phyloP scores from a whole-genome alignment of 1,140 invertebrate species.

The Asbolus verrucosus region DNA sequence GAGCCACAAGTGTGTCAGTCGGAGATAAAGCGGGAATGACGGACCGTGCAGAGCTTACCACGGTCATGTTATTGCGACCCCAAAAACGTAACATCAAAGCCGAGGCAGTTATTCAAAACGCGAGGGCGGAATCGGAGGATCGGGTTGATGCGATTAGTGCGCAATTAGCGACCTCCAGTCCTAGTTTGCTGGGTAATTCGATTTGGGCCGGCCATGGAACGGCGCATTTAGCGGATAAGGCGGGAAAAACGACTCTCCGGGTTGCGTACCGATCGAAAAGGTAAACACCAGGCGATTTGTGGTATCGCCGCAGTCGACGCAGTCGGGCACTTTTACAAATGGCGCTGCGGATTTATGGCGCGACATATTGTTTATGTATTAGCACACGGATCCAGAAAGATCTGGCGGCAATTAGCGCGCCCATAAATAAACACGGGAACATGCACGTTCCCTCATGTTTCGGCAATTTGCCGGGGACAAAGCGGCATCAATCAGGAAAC shows the following conservation, averaged over 20 bases:
- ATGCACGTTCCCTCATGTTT: slow-evolving; percentile 3
- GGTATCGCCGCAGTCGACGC: slow-evolving; percentile 5
- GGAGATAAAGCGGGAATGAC: slow-evolving; percentile 1
- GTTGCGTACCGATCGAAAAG: no score
- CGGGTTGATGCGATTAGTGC: slow-evolving; percentile 3
- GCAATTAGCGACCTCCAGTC: not conserved
- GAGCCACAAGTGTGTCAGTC: not conserved
- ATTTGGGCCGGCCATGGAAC: no score
- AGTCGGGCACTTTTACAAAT: slow-evolving; percentile 22
- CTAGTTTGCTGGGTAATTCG: no score
- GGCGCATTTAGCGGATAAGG: no score
- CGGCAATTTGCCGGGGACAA: slow-evolving; percentile 13
- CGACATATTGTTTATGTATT: slow-evolving; percentile 26
- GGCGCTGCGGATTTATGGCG: slow-evolving; percentile 15
- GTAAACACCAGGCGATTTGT: no score
- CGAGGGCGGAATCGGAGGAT: not conserved
- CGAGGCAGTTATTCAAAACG: not conserved
- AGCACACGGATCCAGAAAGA: slow-evolving; percentile 3
- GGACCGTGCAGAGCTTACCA: not conserved
- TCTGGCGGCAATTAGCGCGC: slow-evolving; percentile 19
- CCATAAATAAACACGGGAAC: slow-evolving; percentile 2
- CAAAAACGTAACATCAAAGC: slow-evolving; percentile 12
- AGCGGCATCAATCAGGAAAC: slow-evolving; percentile 16
- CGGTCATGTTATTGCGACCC: not conserved
- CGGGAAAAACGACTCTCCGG: no score